Evolutionary conservation across 2,113 vertebrate genomes (phyloP).

Genomic region (Ranitomeya imitator): DNA sequence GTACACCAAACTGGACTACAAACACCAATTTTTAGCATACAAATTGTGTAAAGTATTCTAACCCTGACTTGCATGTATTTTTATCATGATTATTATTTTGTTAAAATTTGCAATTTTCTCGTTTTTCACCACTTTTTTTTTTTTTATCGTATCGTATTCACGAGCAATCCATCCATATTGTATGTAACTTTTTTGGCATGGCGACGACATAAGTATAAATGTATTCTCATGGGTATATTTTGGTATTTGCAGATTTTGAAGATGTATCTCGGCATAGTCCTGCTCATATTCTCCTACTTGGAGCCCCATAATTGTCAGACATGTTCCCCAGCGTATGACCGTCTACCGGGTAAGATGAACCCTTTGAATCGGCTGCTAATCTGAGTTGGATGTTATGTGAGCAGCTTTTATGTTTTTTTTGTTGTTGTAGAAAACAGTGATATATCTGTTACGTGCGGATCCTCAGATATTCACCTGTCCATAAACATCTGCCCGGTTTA

Average conservation of each 20-base stretch:
- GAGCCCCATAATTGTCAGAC: not conserved
- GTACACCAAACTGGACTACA: too few species aligned
- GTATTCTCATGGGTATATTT: not conserved
- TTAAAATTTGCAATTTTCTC: not conserved
- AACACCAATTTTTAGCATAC: not conserved
- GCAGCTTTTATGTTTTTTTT: not conserved
- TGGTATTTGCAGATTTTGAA: slow-evolving; percentile 5
- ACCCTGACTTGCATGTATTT: not conserved
- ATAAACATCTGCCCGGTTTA: slow-evolving; percentile 76
- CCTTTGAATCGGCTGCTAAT: not conserved
- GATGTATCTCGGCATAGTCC: not conserved
- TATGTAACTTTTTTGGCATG: not conserved
- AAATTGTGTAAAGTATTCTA: not conserved
- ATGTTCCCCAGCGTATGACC: not conserved
- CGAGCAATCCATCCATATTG: not conserved
- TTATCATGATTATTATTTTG: not conserved
- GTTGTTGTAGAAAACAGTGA: slow-evolving; percentile 69
- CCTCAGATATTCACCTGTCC: slow-evolving; percentile 68
- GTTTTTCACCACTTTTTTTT: too few species aligned
- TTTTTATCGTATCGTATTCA: not conserved
- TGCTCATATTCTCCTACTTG: slow-evolving; percentile 18
- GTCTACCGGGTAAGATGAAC: slow-evolving; percentile 35
- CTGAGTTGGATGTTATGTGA: not conserved
- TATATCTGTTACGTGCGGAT: slow-evolving; percentile 69
- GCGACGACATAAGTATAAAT: not conserved